Conservation (phyloP, 2,113 vertebrate species). For the Neotoma lepida region DNA sequence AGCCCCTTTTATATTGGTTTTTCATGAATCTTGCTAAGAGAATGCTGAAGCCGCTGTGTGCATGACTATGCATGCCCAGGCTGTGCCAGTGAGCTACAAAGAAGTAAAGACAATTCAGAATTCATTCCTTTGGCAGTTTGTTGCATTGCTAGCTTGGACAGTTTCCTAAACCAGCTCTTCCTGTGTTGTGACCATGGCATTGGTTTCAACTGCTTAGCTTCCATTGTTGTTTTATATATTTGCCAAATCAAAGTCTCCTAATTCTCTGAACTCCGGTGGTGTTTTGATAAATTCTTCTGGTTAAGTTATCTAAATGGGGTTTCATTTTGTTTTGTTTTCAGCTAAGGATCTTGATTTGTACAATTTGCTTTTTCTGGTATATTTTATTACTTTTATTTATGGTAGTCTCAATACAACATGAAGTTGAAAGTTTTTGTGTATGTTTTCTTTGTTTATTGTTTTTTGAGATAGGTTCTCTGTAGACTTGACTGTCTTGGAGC, state of each 20-base stretch:
- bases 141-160: neutral
- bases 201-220: constrained; percentile 50
- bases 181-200: constrained; percentile 8
- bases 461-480: neutral
- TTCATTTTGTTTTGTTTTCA: neutral
- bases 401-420: neutral
- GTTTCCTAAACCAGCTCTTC: constrained; percentile 57
- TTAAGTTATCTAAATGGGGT: neutral
- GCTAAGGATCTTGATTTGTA: neutral
- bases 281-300: constrained; percentile 53
- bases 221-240: constrained; percentile 15
- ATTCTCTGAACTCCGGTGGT: constrained; percentile 37
- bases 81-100: neutral
- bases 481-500: neutral
- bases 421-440: neutral
- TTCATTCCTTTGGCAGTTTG: constrained; percentile 12
- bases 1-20: neutral
- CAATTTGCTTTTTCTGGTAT: constrained; percentile 29
- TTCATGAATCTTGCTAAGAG: constrained; percentile 4
- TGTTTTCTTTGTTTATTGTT: neutral
- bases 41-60: constrained; percentile 8
- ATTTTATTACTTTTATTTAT: constrained; percentile 21
- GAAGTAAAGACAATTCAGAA: constrained; percentile 28
- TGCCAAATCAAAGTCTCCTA: neutral
- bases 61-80: neutral